phyloP scores from a whole-genome alignment of 2,113 vertebrate species.

The Peromyscus polionotus region DNA sequence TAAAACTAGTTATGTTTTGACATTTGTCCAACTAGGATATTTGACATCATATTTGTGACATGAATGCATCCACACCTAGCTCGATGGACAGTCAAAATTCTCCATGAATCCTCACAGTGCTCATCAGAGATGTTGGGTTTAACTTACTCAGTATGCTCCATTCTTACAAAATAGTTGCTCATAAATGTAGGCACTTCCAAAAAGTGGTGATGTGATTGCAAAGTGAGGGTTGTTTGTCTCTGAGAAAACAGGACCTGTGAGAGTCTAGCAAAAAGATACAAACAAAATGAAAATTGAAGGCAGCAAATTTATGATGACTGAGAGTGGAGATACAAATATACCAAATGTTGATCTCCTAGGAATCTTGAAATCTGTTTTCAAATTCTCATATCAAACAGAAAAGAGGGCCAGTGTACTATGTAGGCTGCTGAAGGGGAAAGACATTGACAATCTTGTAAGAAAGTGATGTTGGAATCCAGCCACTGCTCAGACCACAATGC shows the following conservation, averaged over 20 bases:
- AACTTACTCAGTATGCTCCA: background rate
- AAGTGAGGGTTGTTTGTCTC: background rate
- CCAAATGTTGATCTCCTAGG: background rate
- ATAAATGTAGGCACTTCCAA: background rate
- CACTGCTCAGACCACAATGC: background rate
- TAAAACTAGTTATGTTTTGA: background rate
- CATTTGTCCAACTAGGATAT: background rate
- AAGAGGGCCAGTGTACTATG: background rate
- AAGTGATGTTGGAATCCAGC: background rate
- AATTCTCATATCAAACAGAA: background rate
- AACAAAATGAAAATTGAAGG: background rate
- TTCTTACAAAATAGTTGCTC: background rate
- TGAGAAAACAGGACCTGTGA: background rate
- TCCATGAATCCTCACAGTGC: background rate
- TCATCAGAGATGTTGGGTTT: background rate
- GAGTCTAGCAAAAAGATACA: background rate
- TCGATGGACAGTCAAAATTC: background rate
- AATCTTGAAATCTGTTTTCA: background rate
- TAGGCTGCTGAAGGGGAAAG: background rate
- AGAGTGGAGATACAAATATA: too few relatives aligned
- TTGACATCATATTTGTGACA: background rate
- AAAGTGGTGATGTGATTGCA: too few relatives aligned
- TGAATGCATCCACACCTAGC: too few relatives aligned
- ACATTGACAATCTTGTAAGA: background rate
- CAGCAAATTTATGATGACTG: background rate